Evolutionary conservation across 2,113 vertebrate genomes (phyloP).

Genomic region (Gnathonemus echidnorhynchus): DNA sequence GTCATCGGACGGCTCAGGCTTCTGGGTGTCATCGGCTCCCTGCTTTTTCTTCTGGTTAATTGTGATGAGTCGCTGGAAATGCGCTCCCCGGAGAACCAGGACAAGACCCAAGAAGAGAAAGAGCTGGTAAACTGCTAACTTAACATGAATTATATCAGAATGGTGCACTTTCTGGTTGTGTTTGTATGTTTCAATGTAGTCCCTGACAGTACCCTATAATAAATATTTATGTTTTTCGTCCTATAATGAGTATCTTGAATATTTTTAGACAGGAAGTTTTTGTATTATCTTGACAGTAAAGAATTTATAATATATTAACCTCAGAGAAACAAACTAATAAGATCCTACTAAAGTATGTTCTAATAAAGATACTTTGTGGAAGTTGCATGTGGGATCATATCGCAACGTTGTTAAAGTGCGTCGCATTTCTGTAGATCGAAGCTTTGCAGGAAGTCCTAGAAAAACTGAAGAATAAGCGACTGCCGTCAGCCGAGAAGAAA

Average conservation of each 20-base stretch:
- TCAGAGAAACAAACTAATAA: not conserved
- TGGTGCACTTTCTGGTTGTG: not conserved
- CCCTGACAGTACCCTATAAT: not conserved
- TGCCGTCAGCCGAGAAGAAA: slow-evolving; percentile 60
- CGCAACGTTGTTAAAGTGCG: not conserved
- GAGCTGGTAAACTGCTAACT: slow-evolving; percentile 42
- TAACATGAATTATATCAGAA: not conserved
- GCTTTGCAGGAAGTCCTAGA: slow-evolving; percentile 63
- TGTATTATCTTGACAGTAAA: not conserved
- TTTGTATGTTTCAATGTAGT: not conserved
- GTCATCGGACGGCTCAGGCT: slow-evolving; percentile 36
- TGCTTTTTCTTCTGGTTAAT: slow-evolving; percentile 36
- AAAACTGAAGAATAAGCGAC: slow-evolving; percentile 52
- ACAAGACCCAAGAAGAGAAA: slow-evolving; percentile 47
- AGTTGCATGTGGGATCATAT: not conserved
- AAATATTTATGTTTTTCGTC: not conserved
- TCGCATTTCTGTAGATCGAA: slow-evolving; percentile 41
- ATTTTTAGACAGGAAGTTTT: not conserved
- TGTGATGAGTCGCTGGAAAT: slow-evolving; percentile 39
- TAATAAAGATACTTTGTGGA: too few relatives aligned
- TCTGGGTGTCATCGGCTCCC: slow-evolving; percentile 33
- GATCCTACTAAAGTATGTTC: too few relatives aligned
- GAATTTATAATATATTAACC: not conserved
- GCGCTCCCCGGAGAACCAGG: slow-evolving; percentile 36
- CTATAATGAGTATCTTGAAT: not conserved